Conservation (phyloP, 2,888 invertebrate genomes). For the Diadegma fenestrale region DNA sequence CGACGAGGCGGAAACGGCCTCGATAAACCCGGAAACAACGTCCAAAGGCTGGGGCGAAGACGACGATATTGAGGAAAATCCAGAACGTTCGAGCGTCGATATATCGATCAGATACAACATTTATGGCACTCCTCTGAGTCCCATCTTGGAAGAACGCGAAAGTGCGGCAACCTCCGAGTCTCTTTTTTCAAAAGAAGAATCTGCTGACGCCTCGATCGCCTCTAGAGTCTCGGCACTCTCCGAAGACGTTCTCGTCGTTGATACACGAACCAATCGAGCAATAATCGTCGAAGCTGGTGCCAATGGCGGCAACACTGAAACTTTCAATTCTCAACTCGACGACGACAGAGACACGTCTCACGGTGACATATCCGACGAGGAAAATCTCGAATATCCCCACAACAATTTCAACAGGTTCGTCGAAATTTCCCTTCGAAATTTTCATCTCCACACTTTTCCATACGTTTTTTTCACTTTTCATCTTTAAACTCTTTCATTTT, state of each 20-base stretch:
- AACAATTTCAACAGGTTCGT: constrained; percentile 59
- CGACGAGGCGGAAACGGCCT: constrained; percentile 78
- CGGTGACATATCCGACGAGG: constrained; percentile 78
- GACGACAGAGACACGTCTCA: constrained; percentile 78
- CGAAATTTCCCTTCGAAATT: not conserved
- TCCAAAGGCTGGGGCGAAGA: constrained; percentile 81
- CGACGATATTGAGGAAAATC: constrained; percentile 79
- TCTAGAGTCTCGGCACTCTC: constrained; percentile 79
- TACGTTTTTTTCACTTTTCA: not conserved
- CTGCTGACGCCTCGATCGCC: constrained; percentile 80
- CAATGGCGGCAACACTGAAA: constrained; percentile 58
- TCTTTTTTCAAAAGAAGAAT: constrained; percentile 81
- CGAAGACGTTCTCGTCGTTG: constrained; percentile 85
- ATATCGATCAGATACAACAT: constrained; percentile 86
- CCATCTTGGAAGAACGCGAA: constrained; percentile 88
- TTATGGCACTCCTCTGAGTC: constrained; percentile 87
- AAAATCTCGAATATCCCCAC: constrained; percentile 75
- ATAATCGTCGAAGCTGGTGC: constrained; percentile 82
- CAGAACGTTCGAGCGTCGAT: constrained; percentile 80
- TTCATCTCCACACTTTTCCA: not conserved
- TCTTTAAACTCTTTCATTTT: not conserved
- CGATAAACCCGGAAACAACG: constrained; percentile 74
- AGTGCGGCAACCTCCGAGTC: constrained; percentile 82
- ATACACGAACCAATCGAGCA: constrained; percentile 85
- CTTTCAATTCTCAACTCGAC: constrained; percentile 72